Evolutionary conservation across 2,113 vertebrate genomes (phyloP).

Genomic region (Lichenostomus cassidix): DNA sequence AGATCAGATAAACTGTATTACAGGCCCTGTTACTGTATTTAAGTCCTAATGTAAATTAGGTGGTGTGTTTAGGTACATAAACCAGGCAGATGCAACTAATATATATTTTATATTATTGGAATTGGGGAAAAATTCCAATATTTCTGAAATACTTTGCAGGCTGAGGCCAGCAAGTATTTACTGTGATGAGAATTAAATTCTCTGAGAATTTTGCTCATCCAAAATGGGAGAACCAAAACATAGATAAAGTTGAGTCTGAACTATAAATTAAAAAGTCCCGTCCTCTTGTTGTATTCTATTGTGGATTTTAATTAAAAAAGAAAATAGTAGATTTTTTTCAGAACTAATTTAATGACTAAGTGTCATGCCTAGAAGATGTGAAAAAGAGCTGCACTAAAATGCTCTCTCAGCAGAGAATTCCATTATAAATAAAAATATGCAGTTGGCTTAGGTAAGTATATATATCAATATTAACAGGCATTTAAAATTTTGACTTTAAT

Average conservation of each 20-base stretch:
- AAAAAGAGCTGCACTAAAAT: neutral
- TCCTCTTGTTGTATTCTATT: neutral
- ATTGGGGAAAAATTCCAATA: neutral
- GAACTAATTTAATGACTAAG: neutral
- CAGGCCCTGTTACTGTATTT: neutral
- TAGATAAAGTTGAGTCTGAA: neutral
- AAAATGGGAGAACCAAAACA: neutral
- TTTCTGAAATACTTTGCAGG: neutral
- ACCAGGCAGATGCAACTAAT: neutral
- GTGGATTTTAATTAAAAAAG: neutral
- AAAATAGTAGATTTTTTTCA: neutral
- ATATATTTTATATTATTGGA: neutral
- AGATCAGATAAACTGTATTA: neutral
- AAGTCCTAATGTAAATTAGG: neutral
- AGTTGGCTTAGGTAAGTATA: neutral
- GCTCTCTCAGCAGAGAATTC: neutral
- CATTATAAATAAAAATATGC: slow-evolving; percentile 8
- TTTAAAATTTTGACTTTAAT: slow-evolving; percentile 9
- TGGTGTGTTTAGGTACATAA: neutral
- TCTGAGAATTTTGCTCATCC: neutral
- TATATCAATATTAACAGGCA: slow-evolving; percentile 22
- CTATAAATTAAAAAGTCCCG: neutral
- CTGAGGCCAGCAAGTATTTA: neutral
- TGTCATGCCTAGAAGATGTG: neutral
- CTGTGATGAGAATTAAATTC: neutral